Base-by-base conservation (phyloP, 1,140 invertebrate genomes). In the Sitobion miscanthi region DNA sequence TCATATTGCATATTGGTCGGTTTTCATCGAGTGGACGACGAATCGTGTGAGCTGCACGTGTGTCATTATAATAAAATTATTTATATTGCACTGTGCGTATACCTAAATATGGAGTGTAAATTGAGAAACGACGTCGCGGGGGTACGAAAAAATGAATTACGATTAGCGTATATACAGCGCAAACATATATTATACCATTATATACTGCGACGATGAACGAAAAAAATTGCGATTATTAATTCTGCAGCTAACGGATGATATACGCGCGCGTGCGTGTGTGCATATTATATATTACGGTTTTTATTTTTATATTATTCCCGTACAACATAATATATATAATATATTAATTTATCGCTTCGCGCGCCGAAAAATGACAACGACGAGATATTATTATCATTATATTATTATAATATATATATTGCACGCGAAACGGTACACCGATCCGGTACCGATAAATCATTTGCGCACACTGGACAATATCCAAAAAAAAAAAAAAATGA, bases 401-500 rank as follows among this genome's bases (percentile, higher is more conserved):
- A 69, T 69, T 69, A 69, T n/a, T 69, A 77, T n/a, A n/a, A 20
- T 77, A 77, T 77, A 35, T 77, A n/a, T 77, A n/a, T 77, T 25
- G n/a, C 35, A 35, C 38, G 23, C 23, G 54, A 90, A 90, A 90
- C 89, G 77, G 69, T 83, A 83, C 69, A 83, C 45, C 69, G 21
- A 83, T 30, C 45, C 90, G 38, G 57, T 69, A 45, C 25, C 25
- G 25, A 91, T 91, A 91, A 91, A 91, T 91, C 69, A 82, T 91
- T 91, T 21, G 54, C 23, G 25, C 69, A 25, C 90, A 82, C 90
- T 91, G 90, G 90, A 91, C 90, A 52, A 83, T 52, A 52, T 91
- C 90, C 90, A 91, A 91, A 82, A 91, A 82, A 82, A 91, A 77
- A 91, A 69, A 30, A 91, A 69, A 30, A 14, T 38, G 42, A 90